Conservation (phyloP, 1,140 invertebrate species). For the Drosophila melanica region DNA sequence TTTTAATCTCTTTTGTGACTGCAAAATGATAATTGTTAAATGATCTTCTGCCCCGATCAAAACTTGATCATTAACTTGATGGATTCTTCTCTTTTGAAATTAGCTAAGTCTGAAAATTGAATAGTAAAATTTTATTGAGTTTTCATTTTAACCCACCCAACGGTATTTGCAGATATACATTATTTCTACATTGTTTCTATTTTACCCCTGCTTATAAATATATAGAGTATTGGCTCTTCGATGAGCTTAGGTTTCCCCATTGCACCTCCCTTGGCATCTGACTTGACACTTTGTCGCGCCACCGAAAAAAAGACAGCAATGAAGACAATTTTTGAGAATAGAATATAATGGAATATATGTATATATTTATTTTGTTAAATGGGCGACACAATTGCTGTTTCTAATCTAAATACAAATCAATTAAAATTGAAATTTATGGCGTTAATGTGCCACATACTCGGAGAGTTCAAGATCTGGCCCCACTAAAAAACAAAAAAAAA, state of each 20-base stretch:
- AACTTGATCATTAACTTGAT: too few species aligned
- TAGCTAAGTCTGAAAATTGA: too few species aligned
- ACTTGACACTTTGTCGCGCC: constrained; percentile 43
- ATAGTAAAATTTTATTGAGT: too few species aligned
- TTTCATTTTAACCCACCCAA: too few species aligned
- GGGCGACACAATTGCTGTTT: constrained; percentile 54
- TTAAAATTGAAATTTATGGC: constrained; percentile 75
- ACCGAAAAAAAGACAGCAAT: constrained; percentile 9
- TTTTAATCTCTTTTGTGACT: neutral
- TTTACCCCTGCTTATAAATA: neutral
- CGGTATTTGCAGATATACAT: too few species aligned
- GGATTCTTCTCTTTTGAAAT: too few species aligned
- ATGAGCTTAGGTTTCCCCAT: too few species aligned
- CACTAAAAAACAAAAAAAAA: neutral
- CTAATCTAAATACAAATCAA: constrained; percentile 70
- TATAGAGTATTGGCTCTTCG: constrained; percentile 13
- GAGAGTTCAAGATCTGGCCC: constrained; percentile 53
- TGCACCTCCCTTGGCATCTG: constrained; percentile 19
- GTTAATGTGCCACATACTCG: constrained; percentile 60
- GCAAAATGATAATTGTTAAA: neutral
- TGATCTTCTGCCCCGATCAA: too few species aligned
- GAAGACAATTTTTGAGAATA: constrained; percentile 26
- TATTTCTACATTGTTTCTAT: too few species aligned
- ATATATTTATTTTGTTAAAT: constrained; percentile 47
- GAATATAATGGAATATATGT: constrained; percentile 38